phyloP scores from a whole-genome alignment of 2,888 invertebrate species.

The Eupithecia subfuscata region DNA sequence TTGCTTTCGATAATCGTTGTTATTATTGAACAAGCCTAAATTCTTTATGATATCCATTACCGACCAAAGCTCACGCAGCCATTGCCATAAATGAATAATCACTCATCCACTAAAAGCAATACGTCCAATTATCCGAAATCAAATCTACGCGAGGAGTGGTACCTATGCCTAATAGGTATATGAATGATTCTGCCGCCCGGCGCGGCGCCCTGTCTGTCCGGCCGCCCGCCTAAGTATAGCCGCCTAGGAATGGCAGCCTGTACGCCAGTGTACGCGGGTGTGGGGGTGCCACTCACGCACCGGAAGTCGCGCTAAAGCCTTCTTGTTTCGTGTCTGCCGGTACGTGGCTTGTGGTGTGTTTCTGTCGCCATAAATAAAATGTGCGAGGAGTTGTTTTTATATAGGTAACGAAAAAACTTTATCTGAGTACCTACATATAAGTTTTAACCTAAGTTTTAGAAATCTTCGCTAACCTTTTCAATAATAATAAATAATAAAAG shows the following conservation, averaged over 20 bases:
- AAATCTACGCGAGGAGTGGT: slow-evolving; percentile 56
- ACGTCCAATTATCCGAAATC: slow-evolving; percentile 47
- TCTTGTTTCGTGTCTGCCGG: slow-evolving; percentile 52
- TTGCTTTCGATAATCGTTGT: slow-evolving; percentile 1
- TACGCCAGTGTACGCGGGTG: slow-evolving; percentile 12
- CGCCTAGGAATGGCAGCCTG: slow-evolving; percentile 18
- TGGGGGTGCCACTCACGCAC: slow-evolving; percentile 57
- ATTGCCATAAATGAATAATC: slow-evolving; percentile 37
- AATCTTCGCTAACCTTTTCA: not conserved
- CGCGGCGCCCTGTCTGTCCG: slow-evolving; percentile 40
- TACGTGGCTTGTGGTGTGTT: slow-evolving; percentile 31
- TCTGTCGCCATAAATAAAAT: slow-evolving; percentile 26
- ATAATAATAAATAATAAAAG: too few relatives aligned
- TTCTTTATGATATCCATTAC: slow-evolving; percentile 21
- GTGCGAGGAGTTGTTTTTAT: not conserved
- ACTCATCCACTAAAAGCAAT: slow-evolving; percentile 44
- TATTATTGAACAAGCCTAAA: slow-evolving; percentile 9
- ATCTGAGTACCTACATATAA: not conserved
- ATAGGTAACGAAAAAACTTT: not conserved
- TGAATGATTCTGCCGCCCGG: slow-evolving; percentile 45
- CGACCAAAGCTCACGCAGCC: slow-evolving; percentile 1
- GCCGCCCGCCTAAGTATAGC: slow-evolving; percentile 53
- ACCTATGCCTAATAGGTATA: slow-evolving; percentile 41
- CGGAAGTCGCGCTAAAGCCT: slow-evolving; percentile 62
- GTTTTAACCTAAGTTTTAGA: not conserved